A percentile compares a stretch with the other conserved stretches of the same genome.
Evolutionary conservation across 2,888 invertebrate genomes (phyloP).

Genomic region (Lasioglossum figueresi): DNA sequence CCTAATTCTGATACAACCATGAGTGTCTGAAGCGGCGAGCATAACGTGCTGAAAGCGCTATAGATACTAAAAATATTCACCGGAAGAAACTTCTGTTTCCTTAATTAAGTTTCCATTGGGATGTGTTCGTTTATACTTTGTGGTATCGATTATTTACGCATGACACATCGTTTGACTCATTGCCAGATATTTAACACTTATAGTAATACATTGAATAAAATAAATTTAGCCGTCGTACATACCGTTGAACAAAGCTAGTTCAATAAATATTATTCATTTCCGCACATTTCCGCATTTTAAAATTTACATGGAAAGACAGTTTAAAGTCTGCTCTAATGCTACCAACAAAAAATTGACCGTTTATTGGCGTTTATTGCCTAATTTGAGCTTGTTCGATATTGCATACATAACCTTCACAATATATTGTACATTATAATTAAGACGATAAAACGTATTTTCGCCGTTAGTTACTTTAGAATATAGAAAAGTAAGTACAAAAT

Average conservation of each 20-base stretch:
- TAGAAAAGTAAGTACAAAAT: no score
- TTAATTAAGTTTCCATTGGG: not conserved
- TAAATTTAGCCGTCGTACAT: not conserved
- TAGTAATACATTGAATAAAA: not conserved
- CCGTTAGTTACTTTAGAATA: no score
- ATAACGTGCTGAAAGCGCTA: not conserved
- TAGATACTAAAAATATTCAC: not conserved
- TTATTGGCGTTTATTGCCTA: no score
- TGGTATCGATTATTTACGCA: not conserved
- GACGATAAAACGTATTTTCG: no score
- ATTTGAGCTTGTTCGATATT: no score
- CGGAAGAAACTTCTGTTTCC: not conserved
- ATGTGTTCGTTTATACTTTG: not conserved
- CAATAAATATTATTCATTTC: no score
- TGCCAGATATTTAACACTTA: not conserved
- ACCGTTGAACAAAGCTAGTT: not conserved
- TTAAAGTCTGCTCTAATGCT: no score
- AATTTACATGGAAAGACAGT: no score
- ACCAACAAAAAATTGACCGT: no score
- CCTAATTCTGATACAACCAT: slow-evolving; percentile 8
- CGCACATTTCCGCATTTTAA: no score
- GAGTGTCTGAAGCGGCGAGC: not conserved
- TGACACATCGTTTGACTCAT: not conserved
- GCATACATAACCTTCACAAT: no score
- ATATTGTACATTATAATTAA: no score